Evolutionary conservation across 1,140 invertebrate species (phyloP).

Genomic region (Drosophila grimshawi): DNA sequence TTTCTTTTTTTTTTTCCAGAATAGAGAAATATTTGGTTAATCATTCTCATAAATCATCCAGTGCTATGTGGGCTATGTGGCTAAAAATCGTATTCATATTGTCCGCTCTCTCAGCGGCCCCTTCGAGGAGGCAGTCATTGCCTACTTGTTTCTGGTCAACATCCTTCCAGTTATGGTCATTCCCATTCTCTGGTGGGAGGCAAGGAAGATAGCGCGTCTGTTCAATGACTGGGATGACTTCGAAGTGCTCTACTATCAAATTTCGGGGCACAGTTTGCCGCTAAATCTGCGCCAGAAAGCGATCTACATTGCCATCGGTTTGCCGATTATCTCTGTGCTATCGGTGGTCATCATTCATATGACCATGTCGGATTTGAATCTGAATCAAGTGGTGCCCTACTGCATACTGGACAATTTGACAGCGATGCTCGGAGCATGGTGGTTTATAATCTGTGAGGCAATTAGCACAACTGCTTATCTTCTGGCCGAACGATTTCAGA

Average conservation of each 20-base stretch:
- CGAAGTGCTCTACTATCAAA: constrained; percentile 86
- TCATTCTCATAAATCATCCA: constrained; percentile 20
- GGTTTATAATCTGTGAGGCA: constrained; percentile 87
- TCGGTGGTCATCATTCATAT: constrained; percentile 88
- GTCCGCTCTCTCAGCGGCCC: constrained; percentile 87
- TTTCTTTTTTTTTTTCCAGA: not conserved
- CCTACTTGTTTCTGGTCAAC: constrained; percentile 88
- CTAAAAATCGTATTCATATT: constrained; percentile 87
- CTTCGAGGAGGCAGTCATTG: constrained; percentile 89
- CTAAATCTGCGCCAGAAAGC: constrained; percentile 85
- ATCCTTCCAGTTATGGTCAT: constrained; percentile 87
- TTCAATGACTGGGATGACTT: constrained; percentile 88
- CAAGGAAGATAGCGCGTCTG: constrained; percentile 86
- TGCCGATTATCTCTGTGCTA: constrained; percentile 86
- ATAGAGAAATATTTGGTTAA: not conserved
- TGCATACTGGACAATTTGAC: constrained; percentile 88
- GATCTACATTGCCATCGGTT: constrained; percentile 85
- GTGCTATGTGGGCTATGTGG: constrained; percentile 86
- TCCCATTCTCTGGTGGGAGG: constrained; percentile 88
- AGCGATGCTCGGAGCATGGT: constrained; percentile 87
- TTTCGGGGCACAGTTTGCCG: constrained; percentile 85
- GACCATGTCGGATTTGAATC: constrained; percentile 88
- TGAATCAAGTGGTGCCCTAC: constrained; percentile 87
- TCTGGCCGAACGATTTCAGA: constrained; percentile 88
- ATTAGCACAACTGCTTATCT: constrained; percentile 87